Percentiles rank a stretch among this genome's conserved stretches.
Conservation (phyloP, 2,113 vertebrate genomes). For the Scolopax mira region DNA sequence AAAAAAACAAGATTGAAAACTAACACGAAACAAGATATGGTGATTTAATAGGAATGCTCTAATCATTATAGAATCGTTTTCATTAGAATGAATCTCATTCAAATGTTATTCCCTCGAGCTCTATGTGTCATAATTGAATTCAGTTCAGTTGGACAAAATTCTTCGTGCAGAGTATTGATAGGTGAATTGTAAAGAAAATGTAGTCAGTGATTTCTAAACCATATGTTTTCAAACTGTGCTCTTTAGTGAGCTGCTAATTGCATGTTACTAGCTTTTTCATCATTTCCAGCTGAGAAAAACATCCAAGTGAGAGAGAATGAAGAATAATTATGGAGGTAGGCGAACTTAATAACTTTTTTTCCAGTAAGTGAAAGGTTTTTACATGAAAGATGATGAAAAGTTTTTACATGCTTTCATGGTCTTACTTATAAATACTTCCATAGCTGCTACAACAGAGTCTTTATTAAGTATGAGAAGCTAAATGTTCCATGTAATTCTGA, state of each 20-base stretch:
- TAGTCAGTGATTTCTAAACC: background rate
- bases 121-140: background rate
- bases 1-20: background rate
- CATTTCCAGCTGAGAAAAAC: background rate
- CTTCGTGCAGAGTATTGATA: background rate
- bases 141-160: background rate
- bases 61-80: background rate
- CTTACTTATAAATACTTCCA: background rate
- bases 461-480: background rate
- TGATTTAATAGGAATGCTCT: background rate
- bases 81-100: background rate
- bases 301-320: background rate
- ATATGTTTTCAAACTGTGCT: background rate
- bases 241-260: constrained; percentile 13
- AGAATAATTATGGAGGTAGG: background rate
- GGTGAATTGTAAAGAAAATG: background rate
- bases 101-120: background rate
- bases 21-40: background rate
- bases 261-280: background rate
- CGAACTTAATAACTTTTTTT: background rate
- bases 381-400: background rate
- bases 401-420: background rate
- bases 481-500: background rate
- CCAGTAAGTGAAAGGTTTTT: background rate
- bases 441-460: background rate